Evolutionary conservation across 2,113 vertebrate species (phyloP), one percentile per base, ranked within the genome.

Genomic region (Anarrhichthys ocellatus): DNA sequence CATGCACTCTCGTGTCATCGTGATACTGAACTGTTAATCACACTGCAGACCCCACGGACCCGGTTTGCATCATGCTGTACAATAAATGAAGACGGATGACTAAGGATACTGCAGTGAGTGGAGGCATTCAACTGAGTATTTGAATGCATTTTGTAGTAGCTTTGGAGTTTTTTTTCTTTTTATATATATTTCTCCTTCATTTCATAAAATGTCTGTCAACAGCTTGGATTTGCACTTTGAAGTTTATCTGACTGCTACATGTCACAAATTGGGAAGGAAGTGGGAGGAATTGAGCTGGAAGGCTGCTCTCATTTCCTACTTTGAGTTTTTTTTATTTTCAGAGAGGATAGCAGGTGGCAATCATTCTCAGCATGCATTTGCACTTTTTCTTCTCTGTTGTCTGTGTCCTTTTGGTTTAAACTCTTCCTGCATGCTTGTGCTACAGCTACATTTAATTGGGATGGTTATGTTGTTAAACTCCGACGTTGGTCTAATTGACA

Each of bases 141-240:
- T 65, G 24, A 69, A 75, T 50, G 73, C 86, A 84, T 80, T 44
- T 88, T 78, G 59, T 69, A 79, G 90, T 63, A 66, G 69, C 42
- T 52, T 78, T 38, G 42, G n/a, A 73, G 73, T 70, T 89, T 85
- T 63, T 74, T 84, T 48, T 48, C 42, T 79, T 38, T 38, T 38
- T 38, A 4, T 36, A 7, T 48, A 75, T 69, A 74, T 81, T 83
- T 73, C 62, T 73, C 66, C 65, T 64, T 79, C 42, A 59, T 86
- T 80, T 68, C 17, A 32, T n/a, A 72, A 83, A 88, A 73, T 58
- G 74, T 78, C 56, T 87, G 74, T 86, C 64, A 44, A n/a, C 15
- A 5, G 71, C 62, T 89, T 89, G 86, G 82, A 88, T 92, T 89
- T 91, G 88, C 87, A 93, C 91, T 90, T 91, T 90, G 74, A 89